Evolutionary conservation across 2,888 invertebrate genomes (phyloP).

Genomic region (Pimpla rufipes): DNA sequence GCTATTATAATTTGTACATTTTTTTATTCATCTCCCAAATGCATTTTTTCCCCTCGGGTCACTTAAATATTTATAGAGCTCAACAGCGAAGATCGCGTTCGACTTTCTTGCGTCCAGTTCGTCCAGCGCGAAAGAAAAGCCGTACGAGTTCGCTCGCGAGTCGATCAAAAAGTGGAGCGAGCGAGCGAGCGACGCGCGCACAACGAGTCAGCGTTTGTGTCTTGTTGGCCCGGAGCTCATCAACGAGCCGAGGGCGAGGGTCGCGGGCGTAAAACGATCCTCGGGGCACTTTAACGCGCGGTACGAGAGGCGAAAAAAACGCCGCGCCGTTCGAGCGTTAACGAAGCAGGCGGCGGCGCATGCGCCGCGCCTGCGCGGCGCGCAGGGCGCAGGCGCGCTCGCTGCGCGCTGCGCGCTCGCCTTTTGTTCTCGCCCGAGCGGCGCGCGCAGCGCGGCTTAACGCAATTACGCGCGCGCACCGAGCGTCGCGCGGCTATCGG

Average conservation of each 20-base stretch:
- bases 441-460: constrained; percentile 72
- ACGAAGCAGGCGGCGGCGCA: constrained; percentile 63
- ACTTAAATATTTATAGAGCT: not conserved
- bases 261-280: constrained; percentile 75
- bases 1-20: too few species aligned
- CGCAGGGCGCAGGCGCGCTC: constrained; percentile 44
- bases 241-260: constrained; percentile 69
- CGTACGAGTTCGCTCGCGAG: not conserved
- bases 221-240: constrained; percentile 60
- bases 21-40: too few species aligned
- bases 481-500: constrained; percentile 71
- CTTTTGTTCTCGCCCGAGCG: constrained; percentile 30
- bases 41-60: too few species aligned
- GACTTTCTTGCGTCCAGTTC: not conserved
- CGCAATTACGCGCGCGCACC: constrained; percentile 77
- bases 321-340: constrained; percentile 68
- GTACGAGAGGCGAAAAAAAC: constrained; percentile 62
- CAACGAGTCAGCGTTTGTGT: not conserved
- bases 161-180: constrained; percentile 61
- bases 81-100: not conserved
- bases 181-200: constrained; percentile 1
- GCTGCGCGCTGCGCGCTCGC: constrained; percentile 34
- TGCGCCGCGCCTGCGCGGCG: constrained; percentile 1
- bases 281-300: constrained; percentile 52
- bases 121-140: not conserved